Conservation (phyloP, 2,113 vertebrate genomes). For the Hippocampus guttulatus region DNA sequence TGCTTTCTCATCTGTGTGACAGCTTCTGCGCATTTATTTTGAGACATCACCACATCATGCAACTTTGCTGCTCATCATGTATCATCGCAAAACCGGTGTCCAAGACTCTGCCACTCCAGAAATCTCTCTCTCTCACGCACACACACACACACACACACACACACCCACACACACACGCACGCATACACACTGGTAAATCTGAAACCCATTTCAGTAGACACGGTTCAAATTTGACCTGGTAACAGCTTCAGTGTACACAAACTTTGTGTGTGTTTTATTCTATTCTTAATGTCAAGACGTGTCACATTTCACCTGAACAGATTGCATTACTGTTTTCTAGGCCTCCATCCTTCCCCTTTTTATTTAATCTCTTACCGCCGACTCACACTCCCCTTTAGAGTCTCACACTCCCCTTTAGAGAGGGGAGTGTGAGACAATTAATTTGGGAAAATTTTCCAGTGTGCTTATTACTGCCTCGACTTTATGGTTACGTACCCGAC, state of each 20-base stretch:
- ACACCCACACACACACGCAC: too few species aligned
- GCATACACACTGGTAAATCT: too few species aligned
- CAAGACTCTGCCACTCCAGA: too few species aligned
- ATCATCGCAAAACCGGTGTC: too few species aligned
- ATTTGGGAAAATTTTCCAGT: conserved; percentile 66
- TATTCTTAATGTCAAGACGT: background rate
- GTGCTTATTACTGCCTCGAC: conserved; percentile 61
- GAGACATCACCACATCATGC: too few species aligned
- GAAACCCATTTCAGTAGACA: too few species aligned
- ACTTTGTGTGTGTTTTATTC: background rate
- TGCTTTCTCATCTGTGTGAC: too few species aligned
- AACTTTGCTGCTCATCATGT: too few species aligned
- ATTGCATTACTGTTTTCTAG: background rate
- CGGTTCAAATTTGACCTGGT: background rate
- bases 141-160: too few species aligned
- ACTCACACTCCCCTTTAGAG: conserved; percentile 39
- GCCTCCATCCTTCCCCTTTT: conserved; percentile 10
- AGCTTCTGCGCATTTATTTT: too few species aligned
- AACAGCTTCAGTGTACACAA: conserved; percentile 3
- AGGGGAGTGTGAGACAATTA: conserved; percentile 38
- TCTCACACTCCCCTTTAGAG: conserved; percentile 25
- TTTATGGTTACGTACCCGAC: conserved; percentile 68
- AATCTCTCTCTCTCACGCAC: too few species aligned
- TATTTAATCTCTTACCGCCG: conserved; percentile 17
- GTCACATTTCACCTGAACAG: background rate